Percentiles rank a stretch among this genome's conserved stretches.
These are phyloP conservation scores for Drosophila subpulchrella DNA, from an alignment of 1,140 invertebrate genomes.

Conservation along the genomic window DNA sequence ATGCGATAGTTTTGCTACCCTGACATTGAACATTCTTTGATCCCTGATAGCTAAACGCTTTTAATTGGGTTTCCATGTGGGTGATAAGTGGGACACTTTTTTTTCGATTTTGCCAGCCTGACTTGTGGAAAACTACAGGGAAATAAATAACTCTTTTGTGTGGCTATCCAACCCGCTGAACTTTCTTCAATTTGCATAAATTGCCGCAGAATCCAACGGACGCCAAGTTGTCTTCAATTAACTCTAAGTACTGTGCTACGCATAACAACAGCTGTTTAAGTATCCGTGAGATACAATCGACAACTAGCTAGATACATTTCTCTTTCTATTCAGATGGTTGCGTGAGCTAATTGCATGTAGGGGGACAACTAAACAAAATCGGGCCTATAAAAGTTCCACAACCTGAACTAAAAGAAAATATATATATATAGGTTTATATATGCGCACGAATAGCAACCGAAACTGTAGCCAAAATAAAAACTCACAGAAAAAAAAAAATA, in stretches of 20 bases:
- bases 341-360: slow-evolving; percentile 55
- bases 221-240: slow-evolving; percentile 37
- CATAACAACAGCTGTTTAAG: slow-evolving; percentile 42
- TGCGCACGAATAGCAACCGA: slow-evolving; percentile 35
- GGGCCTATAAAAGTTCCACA: slow-evolving; percentile 49
- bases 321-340: slow-evolving; percentile 23
- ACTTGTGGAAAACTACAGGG: slow-evolving; percentile 22
- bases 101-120: slow-evolving; percentile 4
- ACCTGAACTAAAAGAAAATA: slow-evolving; percentile 37
- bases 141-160: slow-evolving; percentile 6
- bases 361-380: slow-evolving; percentile 32
- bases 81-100: slow-evolving; percentile 23
- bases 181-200: slow-evolving; percentile 50
- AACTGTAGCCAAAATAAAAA: slow-evolving; percentile 51
- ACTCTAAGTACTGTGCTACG: slow-evolving; percentile 19
- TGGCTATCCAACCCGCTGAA: slow-evolving; percentile 9
- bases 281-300: slow-evolving; percentile 23
- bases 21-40: slow-evolving; percentile 6
- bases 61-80: slow-evolving; percentile 39
- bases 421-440: slow-evolving; percentile 14
- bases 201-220: slow-evolving; percentile 8
- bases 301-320: not conserved
- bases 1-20: slow-evolving; percentile 12
- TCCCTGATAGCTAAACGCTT: slow-evolving; percentile 18
- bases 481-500: slow-evolving; percentile 30